Evolutionary conservation across 2,888 invertebrate species (phyloP).

Genomic region (Phasia obesa): DNA sequence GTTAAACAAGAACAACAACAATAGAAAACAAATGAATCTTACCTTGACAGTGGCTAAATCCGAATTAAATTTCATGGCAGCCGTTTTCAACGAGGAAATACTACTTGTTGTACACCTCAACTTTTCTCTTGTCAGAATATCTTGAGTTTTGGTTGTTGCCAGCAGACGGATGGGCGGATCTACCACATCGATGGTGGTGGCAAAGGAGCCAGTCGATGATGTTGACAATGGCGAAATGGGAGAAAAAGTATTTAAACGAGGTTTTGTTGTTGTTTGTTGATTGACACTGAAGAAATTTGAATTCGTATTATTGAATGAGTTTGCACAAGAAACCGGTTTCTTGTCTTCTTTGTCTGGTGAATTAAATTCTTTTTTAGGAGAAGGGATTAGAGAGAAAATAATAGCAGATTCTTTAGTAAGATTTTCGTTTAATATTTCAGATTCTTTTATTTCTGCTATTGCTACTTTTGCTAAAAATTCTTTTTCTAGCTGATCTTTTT

Average conservation of each 20-base stretch:
- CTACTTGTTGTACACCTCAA: constrained; percentile 53
- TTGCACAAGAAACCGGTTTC: constrained; percentile 36
- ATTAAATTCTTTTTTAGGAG: background rate
- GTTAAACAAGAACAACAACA: constrained; percentile 30
- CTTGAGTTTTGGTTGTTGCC: constrained; percentile 61
- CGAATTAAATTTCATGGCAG: constrained; percentile 77
- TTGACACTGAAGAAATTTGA: constrained; percentile 28
- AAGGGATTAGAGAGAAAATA: background rate
- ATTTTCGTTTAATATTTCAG: constrained; percentile 1
- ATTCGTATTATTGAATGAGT: constrained; percentile 9
- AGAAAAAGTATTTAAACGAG: constrained; percentile 17
- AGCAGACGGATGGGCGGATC: constrained; percentile 56
- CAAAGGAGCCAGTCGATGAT: background rate
- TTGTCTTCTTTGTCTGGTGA: background rate
- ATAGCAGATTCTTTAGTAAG: constrained; percentile 1
- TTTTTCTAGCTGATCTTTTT: background rate
- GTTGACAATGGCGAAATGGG: constrained; percentile 28
- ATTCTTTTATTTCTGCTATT: constrained; percentile 7
- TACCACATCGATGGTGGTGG: constrained; percentile 33
- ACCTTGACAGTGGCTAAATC: constrained; percentile 78
- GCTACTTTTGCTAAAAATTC: background rate
- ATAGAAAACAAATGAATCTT: constrained; percentile 66
- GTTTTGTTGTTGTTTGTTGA: too few species aligned
- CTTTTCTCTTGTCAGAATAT: constrained; percentile 57
- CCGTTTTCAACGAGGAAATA: constrained; percentile 61